phyloP scores from a whole-genome alignment of 2,888 invertebrate species.

The Laothoe populi region DNA sequence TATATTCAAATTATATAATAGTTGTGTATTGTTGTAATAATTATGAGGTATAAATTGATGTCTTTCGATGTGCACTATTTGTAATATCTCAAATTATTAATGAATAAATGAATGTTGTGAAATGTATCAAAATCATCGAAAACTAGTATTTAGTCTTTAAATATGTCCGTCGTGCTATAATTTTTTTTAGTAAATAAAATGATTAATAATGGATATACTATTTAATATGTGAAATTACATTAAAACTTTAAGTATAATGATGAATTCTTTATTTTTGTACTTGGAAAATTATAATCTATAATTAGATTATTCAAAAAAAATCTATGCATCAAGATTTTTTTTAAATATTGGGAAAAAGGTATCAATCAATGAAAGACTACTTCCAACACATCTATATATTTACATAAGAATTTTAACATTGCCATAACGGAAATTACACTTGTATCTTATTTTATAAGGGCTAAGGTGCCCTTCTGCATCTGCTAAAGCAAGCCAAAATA shows the following conservation, averaged over 20 bases:
- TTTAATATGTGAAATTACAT: neutral
- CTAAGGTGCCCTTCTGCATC: conserved; percentile 62
- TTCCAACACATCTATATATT: conserved; percentile 84
- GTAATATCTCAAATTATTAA: neutral
- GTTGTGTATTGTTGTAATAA: conserved; percentile 42
- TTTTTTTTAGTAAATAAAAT: neutral
- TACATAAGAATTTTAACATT: conserved; percentile 83
- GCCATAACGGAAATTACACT: conserved; percentile 73
- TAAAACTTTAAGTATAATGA: neutral
- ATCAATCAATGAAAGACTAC: conserved; percentile 57
- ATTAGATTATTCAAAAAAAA: conserved; percentile 4
- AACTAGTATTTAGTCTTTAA: neutral
- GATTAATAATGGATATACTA: neutral
- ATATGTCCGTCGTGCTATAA: conserved; percentile 15
- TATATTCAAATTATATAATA: conserved; percentile 43
- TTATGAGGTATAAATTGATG: conserved; percentile 21
- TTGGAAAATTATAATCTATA: neutral
- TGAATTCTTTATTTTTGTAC: neutral
- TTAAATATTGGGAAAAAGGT: neutral
- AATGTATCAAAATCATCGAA: conserved; percentile 26
- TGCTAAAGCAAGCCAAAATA: conserved; percentile 65
- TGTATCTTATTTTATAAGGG: conserved; percentile 59
- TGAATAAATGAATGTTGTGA: conserved; percentile 21
- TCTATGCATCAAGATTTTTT: neutral
- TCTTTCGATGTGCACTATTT: conserved; percentile 32